Evolutionary conservation across 2,797 vertebrate genomes (phyloP).

Genomic region (Melanotaenia trifasciata): DNA sequence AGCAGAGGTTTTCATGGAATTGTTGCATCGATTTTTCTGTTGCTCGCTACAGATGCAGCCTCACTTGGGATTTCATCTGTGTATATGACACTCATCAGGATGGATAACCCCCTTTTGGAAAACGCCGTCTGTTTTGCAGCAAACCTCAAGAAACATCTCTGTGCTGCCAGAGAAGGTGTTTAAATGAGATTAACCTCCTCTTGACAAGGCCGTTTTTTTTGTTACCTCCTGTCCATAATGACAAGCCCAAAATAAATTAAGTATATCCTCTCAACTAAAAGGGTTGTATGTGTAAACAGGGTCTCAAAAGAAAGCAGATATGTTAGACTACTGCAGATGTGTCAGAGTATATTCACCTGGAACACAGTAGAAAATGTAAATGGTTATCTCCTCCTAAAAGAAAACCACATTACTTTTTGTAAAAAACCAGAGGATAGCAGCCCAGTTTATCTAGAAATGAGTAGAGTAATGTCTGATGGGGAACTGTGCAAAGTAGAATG

Average conservation of each 20-base stretch:
- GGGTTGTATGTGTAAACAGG: neutral
- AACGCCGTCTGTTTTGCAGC: slow-evolving; percentile 39
- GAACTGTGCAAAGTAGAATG: too few relatives aligned
- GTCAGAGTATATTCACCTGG: neutral
- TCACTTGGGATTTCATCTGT: slow-evolving; percentile 48
- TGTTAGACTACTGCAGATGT: neutral
- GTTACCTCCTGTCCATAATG: neutral
- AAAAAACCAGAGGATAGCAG: neutral
- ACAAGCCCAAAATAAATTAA: neutral
- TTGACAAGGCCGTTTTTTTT: neutral
- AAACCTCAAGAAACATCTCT: slow-evolving; percentile 35
- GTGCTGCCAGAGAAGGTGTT: slow-evolving; percentile 54
- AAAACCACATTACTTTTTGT: neutral
- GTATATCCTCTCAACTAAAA: neutral
- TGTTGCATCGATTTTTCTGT: slow-evolving; percentile 50
- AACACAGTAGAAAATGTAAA: neutral
- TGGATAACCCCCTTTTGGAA: slow-evolving; percentile 61
- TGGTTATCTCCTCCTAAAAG: neutral
- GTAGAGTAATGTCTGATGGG: too few relatives aligned
- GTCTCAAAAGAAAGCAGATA: neutral
- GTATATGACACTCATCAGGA: slow-evolving; percentile 64
- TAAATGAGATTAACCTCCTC: slow-evolving; percentile 71
- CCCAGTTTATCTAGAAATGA: neutral
- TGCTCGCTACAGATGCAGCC: slow-evolving; percentile 36
- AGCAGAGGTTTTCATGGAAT: slow-evolving; percentile 42